phyloP scores from a whole-genome alignment of 2,113 vertebrate genomes.

The Nycticryphes semicollaris region DNA sequence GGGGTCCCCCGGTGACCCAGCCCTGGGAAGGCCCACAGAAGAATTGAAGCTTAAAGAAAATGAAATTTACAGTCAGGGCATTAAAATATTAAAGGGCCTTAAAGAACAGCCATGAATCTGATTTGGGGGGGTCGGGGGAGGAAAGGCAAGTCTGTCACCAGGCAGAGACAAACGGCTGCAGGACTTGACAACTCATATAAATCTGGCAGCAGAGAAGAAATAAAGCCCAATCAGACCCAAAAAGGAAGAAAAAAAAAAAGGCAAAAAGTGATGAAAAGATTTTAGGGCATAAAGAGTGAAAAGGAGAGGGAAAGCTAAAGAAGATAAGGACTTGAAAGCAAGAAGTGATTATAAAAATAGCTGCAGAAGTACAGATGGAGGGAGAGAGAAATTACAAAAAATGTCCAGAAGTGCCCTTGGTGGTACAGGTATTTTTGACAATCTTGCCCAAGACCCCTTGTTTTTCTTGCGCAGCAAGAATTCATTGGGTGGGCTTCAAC shows the following conservation, averaged over 20 bases:
- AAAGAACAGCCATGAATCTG: slow-evolving; percentile 80
- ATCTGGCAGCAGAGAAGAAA: slow-evolving; percentile 65
- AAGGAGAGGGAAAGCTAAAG: slow-evolving; percentile 2
- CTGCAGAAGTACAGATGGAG: neutral
- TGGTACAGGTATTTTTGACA: neutral
- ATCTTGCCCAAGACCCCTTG: neutral
- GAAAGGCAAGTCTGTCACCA: slow-evolving; percentile 64
- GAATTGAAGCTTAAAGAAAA: slow-evolving; percentile 74
- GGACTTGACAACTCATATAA: slow-evolving; percentile 76
- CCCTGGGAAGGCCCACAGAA: slow-evolving; percentile 53
- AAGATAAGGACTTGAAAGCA: slow-evolving; percentile 42
- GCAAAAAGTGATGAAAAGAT: slow-evolving; percentile 62
- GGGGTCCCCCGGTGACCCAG: slow-evolving; percentile 9
- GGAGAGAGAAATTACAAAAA: neutral
- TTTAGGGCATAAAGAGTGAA: slow-evolving; percentile 42
- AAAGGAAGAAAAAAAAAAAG: neutral
- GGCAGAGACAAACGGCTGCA: slow-evolving; percentile 68
- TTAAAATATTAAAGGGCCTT: slow-evolving; percentile 81
- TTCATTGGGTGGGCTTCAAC: neutral
- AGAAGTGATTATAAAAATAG: slow-evolving; percentile 28
- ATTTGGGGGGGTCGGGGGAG: neutral
- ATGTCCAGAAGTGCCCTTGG: neutral
- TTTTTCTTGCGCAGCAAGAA: neutral
- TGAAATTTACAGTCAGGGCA: slow-evolving; percentile 78
- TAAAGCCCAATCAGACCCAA: slow-evolving; percentile 56